Evolutionary conservation across 1,140 invertebrate species (phyloP).

Genomic region (Dendrolimus kikuchii): DNA sequence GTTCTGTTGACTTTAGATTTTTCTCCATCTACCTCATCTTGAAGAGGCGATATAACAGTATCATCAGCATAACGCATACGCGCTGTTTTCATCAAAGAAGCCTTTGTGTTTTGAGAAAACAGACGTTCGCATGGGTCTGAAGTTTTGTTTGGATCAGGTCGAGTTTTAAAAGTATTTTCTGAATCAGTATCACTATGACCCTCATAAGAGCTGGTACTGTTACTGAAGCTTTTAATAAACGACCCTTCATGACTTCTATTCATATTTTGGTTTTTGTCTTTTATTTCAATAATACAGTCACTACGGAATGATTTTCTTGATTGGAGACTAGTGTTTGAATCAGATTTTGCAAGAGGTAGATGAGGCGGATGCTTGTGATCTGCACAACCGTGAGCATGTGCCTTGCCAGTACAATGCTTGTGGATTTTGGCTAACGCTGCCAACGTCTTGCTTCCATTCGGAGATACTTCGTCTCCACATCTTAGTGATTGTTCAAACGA

Average conservation of each 20-base stretch:
- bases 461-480: constrained; percentile 67
- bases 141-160: constrained; percentile 33
- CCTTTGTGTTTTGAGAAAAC: constrained; percentile 72
- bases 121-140: constrained; percentile 61
- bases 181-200: constrained; percentile 74
- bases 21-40: constrained; percentile 58
- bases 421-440: constrained; percentile 75
- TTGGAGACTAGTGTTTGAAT: constrained; percentile 62
- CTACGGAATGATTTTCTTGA: constrained; percentile 53
- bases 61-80: constrained; percentile 72
- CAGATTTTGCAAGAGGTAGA: constrained; percentile 53
- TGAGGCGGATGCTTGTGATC: constrained; percentile 52
- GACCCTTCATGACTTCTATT: constrained; percentile 34
- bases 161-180: constrained; percentile 48
- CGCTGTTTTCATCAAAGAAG: constrained; percentile 73
- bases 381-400: constrained; percentile 76
- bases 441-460: constrained; percentile 71
- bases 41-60: constrained; percentile 30
- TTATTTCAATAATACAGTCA: constrained; percentile 67
- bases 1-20: constrained; percentile 55
- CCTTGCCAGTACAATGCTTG: constrained; percentile 79
- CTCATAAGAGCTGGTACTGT: constrained; percentile 72
- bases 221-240: constrained; percentile 62
- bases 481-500: constrained; percentile 79
- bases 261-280: constrained; percentile 44